Conservation (phyloP, 2,888 invertebrate species). For the Glyphotaelius pellucidus region DNA sequence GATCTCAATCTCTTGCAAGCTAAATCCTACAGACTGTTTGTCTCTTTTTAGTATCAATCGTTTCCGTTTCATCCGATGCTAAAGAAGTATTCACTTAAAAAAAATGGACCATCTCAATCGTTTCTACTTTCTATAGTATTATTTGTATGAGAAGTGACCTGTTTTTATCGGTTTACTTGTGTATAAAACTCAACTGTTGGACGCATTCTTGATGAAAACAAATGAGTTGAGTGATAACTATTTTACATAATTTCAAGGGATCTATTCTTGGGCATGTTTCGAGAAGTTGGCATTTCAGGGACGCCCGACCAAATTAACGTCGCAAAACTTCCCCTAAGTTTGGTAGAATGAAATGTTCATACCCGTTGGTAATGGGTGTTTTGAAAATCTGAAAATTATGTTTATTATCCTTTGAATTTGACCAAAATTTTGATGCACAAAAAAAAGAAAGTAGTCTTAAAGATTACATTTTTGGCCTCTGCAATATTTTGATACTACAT, state of each 20-base stretch:
- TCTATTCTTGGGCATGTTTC: background rate
- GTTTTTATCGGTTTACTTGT: background rate
- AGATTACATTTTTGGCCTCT: too few relatives aligned
- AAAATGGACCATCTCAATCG: too few relatives aligned
- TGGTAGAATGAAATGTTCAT: background rate
- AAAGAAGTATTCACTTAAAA: too few relatives aligned
- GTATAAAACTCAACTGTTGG: background rate
- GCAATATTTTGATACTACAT: too few relatives aligned
- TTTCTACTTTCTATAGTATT: too few relatives aligned
- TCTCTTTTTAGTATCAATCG: too few relatives aligned
- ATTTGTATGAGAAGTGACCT: background rate
- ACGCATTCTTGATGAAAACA: background rate
- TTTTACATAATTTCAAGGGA: background rate
- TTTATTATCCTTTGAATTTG: too few relatives aligned
- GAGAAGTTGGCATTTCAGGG: background rate
- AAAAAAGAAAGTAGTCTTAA: too few relatives aligned
- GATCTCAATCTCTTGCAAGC: too few relatives aligned
- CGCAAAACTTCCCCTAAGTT: background rate
- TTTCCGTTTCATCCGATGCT: too few relatives aligned
- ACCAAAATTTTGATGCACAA: too few relatives aligned
- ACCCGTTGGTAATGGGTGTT: background rate
- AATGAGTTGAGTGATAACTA: background rate
- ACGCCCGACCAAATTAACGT: background rate
- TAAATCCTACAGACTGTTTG: too few relatives aligned
- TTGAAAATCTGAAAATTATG: background rate